These are phyloP conservation scores for Tetragonula clypearis DNA, from an alignment of 1,140 invertebrate species.

Conservation along the genomic window DNA sequence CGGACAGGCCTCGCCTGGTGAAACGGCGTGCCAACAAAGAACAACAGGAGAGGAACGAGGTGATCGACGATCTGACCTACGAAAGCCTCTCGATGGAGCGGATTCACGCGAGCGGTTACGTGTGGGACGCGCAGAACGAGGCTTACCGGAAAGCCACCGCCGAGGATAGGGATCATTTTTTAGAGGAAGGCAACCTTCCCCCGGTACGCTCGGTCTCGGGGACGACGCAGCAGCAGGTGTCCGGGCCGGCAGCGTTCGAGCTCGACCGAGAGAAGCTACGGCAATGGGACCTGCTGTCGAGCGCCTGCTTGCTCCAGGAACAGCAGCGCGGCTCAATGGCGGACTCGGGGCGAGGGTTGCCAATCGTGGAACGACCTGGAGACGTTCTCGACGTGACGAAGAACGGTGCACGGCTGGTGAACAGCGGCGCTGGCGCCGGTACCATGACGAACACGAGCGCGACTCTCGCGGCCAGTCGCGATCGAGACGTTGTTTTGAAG, in stretches of 20 bases:
- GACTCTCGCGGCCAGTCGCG: slow-evolving; percentile 13
- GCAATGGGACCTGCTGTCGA: slow-evolving; percentile 93
- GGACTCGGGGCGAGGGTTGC: slow-evolving; percentile 78
- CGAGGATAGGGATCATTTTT: slow-evolving; percentile 79
- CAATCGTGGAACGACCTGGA: slow-evolving; percentile 58
- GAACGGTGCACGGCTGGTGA: neutral
- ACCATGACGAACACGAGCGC: neutral
- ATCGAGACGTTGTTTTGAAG: slow-evolving; percentile 28
- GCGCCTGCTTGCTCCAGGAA: slow-evolving; percentile 84
- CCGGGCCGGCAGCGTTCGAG: slow-evolving; percentile 82
- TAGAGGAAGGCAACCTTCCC: slow-evolving; percentile 82
- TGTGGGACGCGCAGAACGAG: slow-evolving; percentile 80
- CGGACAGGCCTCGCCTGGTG: slow-evolving; percentile 53
- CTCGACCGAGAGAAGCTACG: slow-evolving; percentile 92
- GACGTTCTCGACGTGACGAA: slow-evolving; percentile 38
- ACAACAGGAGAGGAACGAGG: slow-evolving; percentile 60
- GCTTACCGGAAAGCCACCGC: slow-evolving; percentile 63
- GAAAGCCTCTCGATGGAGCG: slow-evolving; percentile 75
- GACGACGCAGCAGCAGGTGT: slow-evolving; percentile 44
- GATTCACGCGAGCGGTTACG: slow-evolving; percentile 75
- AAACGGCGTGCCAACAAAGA: slow-evolving; percentile 64
- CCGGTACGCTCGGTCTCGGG: slow-evolving; percentile 60
- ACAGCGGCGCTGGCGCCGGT: neutral
- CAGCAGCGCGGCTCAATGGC: slow-evolving; percentile 76
- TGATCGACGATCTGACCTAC: slow-evolving; percentile 69